Percentiles rank a stretch among this genome's conserved stretches.
Conservation (phyloP, 37 sponge, comb jelly and placozoan species). For the Crambe crambe region DNA sequence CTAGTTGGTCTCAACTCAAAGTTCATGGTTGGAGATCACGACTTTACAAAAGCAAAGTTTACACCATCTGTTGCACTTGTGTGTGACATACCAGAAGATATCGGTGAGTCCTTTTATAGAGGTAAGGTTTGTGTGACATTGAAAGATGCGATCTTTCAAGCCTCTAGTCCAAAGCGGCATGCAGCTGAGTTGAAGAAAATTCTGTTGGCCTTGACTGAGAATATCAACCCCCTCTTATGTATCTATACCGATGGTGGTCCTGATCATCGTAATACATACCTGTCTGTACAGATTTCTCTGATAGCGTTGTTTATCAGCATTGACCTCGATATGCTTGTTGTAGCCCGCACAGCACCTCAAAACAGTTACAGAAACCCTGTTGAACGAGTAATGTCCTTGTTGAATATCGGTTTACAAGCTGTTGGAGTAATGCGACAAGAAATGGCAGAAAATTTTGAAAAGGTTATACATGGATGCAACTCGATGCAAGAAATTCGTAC, state of each 20-base stretch:
- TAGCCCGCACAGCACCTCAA: background rate
- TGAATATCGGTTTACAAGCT: background rate
- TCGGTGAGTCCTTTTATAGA: background rate
- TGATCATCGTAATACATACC: background rate
- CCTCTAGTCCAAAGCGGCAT: background rate
- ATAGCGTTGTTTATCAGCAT: background rate
- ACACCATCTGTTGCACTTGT: background rate
- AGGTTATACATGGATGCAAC: background rate
- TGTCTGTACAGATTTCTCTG: background rate
- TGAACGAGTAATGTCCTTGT: background rate
- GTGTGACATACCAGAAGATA: background rate
- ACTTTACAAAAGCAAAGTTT: conserved; percentile 1
- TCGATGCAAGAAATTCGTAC: background rate
- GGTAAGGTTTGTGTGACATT: background rate
- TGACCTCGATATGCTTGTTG: background rate
- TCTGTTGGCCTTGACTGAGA: background rate
- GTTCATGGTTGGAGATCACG: background rate
- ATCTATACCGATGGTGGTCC: conserved; percentile 1
- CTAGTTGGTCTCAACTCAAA: background rate
- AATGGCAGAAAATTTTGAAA: background rate
- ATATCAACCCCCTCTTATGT: background rate
- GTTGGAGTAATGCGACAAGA: background rate
- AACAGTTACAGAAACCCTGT: conserved; percentile 11
- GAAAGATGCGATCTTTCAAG: background rate
- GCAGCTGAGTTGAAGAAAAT: background rate